Evolutionary conservation across 2,797 vertebrate genomes (phyloP).

Genomic region (Capromys pilorides): DNA sequence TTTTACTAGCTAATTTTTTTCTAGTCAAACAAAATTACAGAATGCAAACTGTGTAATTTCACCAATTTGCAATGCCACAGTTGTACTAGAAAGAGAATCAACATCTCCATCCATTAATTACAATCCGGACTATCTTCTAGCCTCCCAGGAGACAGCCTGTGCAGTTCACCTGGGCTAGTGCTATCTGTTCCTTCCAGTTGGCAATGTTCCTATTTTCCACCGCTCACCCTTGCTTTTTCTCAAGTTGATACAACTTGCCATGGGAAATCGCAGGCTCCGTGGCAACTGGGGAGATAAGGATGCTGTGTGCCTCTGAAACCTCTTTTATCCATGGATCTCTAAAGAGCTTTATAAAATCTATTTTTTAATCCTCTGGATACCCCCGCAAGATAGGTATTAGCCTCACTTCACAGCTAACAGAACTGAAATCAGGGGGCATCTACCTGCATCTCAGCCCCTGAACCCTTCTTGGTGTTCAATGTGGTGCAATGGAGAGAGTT

Average conservation of each 20-base stretch:
- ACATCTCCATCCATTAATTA: conserved; percentile 77
- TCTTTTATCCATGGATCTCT: conserved; percentile 80
- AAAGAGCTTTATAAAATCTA: conserved; percentile 78
- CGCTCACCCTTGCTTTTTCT: conserved; percentile 76
- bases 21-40: conserved; percentile 80
- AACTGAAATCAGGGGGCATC: conserved; percentile 62
- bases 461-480: conserved; percentile 12
- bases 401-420: conserved; percentile 51
- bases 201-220: conserved; percentile 71
- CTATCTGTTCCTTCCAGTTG: conserved; percentile 79
- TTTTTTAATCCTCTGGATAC: conserved; percentile 76
- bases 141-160: conserved; percentile 68
- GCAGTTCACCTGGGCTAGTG: conserved; percentile 38
- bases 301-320: conserved; percentile 39
- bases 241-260: conserved; percentile 74
- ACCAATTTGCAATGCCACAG: conserved; percentile 80
- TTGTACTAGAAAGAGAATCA: conserved; percentile 80
- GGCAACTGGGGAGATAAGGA: conserved; percentile 77
- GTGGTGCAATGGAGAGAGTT: conserved; percentile 3
- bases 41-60: conserved; percentile 79
- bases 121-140: conserved; percentile 70
- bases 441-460: conserved; percentile 48
- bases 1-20: conserved; percentile 83
- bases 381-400: conserved; percentile 68
- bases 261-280: conserved; percentile 70